These are phyloP conservation scores for Drosophila crucigera DNA, from an alignment of 2,888 invertebrate genomes.

Conservation along the genomic window DNA sequence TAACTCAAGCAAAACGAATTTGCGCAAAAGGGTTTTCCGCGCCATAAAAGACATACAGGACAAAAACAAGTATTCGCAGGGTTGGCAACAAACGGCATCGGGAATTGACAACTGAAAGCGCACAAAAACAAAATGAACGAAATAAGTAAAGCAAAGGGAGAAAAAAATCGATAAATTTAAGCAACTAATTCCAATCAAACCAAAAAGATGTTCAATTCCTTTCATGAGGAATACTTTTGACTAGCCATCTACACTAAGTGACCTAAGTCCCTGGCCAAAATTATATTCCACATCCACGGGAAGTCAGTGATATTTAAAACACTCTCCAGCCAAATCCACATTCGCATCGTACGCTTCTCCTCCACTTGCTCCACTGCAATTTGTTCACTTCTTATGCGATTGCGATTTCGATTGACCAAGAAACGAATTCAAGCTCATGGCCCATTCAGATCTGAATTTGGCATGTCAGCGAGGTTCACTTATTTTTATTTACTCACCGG, in stretches of 20 bases:
- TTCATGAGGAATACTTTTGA: neutral
- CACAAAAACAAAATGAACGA: neutral
- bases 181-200: neutral
- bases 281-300: neutral
- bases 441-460: constrained; percentile 46
- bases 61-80: constrained; percentile 36
- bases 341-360: neutral
- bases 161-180: constrained; percentile 4
- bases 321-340: neutral
- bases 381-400: constrained; percentile 37
- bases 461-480: constrained; percentile 61
- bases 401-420: constrained; percentile 46
- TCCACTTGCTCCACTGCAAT: constrained; percentile 32
- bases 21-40: constrained; percentile 71
- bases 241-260: neutral
- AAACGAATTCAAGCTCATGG: constrained; percentile 41
- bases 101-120: constrained; percentile 9
- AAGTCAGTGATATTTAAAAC: neutral
- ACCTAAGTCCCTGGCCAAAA: neutral
- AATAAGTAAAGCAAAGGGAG: neutral
- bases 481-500: constrained; percentile 80
- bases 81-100: constrained; percentile 24
- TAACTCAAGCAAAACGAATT: constrained; percentile 54
- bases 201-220: neutral
- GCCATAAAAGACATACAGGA: constrained; percentile 60